phyloP scores from a whole-genome alignment of 2,888 invertebrate genomes.

The Eucera pruinosa region DNA sequence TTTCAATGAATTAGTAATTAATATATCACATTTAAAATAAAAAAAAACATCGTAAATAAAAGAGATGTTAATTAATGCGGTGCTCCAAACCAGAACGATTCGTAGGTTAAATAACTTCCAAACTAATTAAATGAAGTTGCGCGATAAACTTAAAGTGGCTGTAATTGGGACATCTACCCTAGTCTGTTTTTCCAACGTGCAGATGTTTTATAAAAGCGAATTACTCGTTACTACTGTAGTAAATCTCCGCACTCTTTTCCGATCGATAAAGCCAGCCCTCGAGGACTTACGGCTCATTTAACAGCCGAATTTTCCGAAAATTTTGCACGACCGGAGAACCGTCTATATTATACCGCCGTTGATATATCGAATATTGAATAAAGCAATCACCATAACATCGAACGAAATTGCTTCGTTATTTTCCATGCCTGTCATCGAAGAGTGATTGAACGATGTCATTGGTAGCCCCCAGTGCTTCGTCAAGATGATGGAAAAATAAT shows the following conservation, averaged over 20 bases:
- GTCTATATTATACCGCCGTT: constrained; percentile 45
- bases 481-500: constrained; percentile 62
- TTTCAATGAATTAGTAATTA: too few species aligned
- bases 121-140: too few species aligned
- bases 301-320: constrained; percentile 65
- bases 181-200: too few species aligned
- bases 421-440: constrained; percentile 48
- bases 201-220: too few species aligned
- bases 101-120: too few species aligned
- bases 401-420: constrained; percentile 59
- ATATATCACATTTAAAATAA: too few species aligned
- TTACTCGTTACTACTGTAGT: neutral
- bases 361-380: constrained; percentile 77
- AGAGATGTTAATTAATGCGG: too few species aligned
- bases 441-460: constrained; percentile 59
- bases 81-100: too few species aligned
- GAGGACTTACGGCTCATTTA: constrained; percentile 71
- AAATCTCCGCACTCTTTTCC: constrained; percentile 6
- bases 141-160: too few species aligned
- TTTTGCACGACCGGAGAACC: constrained; percentile 64
- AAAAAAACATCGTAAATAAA: too few species aligned
- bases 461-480: constrained; percentile 32
- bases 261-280: constrained; percentile 51
- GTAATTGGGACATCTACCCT: too few species aligned
- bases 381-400: constrained; percentile 71